Percentiles rank a stretch among this genome's conserved stretches.
These are phyloP conservation scores for Brotula barbata DNA, from an alignment of 2,797 vertebrate species.

Conservation along the genomic window DNA sequence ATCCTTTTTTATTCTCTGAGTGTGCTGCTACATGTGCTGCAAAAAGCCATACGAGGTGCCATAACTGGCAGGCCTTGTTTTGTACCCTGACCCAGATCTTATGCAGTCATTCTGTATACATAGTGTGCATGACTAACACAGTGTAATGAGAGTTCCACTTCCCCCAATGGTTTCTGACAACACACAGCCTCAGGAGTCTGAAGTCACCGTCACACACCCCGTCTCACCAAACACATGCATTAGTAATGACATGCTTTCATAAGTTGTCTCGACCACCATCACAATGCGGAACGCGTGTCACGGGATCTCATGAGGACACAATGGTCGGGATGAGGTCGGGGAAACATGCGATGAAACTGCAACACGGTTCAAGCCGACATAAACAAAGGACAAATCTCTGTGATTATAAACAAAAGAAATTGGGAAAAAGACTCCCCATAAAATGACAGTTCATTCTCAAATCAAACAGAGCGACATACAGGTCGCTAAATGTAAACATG, in stretches of 20 bases:
- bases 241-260: slow-evolving; percentile 45
- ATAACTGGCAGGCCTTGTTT: no score
- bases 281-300: slow-evolving; percentile 16
- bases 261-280: slow-evolving; percentile 1
- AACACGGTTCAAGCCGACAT: neutral
- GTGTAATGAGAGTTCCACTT: slow-evolving; percentile 31
- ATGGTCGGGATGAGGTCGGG: slow-evolving; percentile 7
- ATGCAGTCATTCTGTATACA: neutral
- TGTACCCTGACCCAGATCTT: slow-evolving; percentile 1
- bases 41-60: no score
- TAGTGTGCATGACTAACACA: no score
- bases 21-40: no score
- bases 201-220: slow-evolving; percentile 43
- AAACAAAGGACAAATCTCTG: neutral
- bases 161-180: slow-evolving; percentile 15
- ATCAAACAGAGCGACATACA: neutral
- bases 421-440: neutral
- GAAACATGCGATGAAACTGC: slow-evolving; percentile 13
- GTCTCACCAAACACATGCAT: slow-evolving; percentile 51
- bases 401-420: no score
- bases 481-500: slow-evolving; percentile 10
- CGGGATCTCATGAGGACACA: slow-evolving; percentile 11
- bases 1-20: slow-evolving; percentile 7
- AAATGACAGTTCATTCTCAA: neutral
- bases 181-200: slow-evolving; percentile 32